Evolutionary conservation across 2,888 invertebrate species (phyloP).

Genomic region (Ormyrus nitidulus): DNA sequence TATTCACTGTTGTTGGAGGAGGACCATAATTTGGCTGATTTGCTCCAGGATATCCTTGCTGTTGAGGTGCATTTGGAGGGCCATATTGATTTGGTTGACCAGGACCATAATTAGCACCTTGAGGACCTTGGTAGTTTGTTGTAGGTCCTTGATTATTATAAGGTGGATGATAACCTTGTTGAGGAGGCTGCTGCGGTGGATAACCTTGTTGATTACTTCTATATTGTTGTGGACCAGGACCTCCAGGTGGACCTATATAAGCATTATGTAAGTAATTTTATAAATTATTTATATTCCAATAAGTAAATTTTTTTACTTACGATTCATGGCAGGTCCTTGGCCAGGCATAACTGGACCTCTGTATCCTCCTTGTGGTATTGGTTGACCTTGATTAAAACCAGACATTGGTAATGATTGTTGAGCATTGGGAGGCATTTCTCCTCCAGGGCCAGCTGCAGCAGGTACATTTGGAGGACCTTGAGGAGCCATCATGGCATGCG

Average conservation of each 20-base stretch:
- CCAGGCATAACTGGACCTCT: constrained; percentile 79
- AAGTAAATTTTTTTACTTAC: constrained; percentile 61
- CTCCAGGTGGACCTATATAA: constrained; percentile 76
- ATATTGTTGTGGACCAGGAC: constrained; percentile 78
- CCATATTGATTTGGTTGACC: constrained; percentile 81
- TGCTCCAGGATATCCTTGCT: constrained; percentile 81
- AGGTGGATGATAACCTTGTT: constrained; percentile 78
- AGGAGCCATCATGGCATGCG: constrained; percentile 74
- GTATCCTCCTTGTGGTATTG: constrained; percentile 74
- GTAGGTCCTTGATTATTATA: constrained; percentile 79
- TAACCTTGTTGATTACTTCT: constrained; percentile 79
- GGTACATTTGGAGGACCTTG: constrained; percentile 73
- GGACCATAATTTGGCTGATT: constrained; percentile 77
- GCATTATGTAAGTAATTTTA: constrained; percentile 1
- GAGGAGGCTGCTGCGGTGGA: constrained; percentile 80
- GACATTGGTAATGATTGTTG: constrained; percentile 73
- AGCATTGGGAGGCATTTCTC: constrained; percentile 72
- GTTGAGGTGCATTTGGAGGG: constrained; percentile 80
- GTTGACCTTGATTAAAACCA: constrained; percentile 72
- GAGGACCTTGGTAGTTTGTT: constrained; percentile 82
- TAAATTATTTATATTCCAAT: background rate
- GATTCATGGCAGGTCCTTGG: constrained; percentile 76
- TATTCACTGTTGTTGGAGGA: constrained; percentile 71
- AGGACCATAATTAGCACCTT: constrained; percentile 74
- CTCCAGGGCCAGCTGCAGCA: constrained; percentile 70